Conservation (phyloP, 2,113 vertebrate species). For the Notarius lentiginosus region DNA sequence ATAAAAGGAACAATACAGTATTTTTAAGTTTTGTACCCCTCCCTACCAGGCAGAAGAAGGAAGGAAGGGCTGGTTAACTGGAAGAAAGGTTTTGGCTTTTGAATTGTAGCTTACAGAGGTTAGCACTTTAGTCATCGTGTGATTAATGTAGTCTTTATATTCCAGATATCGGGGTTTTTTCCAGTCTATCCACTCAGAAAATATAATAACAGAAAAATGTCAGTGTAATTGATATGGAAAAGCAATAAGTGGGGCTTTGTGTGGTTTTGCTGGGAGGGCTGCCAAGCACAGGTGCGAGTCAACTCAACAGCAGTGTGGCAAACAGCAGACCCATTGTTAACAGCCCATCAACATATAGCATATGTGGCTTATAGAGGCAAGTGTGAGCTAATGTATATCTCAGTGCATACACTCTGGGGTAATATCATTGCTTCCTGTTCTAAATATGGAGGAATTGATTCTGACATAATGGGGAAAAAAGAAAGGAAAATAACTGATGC, state of each 20-base stretch:
- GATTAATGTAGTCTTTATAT: neutral
- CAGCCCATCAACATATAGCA: conserved; percentile 52
- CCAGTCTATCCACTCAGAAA: neutral
- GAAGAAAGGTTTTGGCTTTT: neutral
- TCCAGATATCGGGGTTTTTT: neutral
- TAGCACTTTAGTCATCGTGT: neutral
- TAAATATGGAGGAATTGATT: conserved; percentile 1
- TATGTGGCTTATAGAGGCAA: conserved; percentile 59
- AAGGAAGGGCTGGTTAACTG: neutral
- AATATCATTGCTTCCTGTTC: conserved; percentile 45
- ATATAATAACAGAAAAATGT: conserved; percentile 31
- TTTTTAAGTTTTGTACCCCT: neutral
- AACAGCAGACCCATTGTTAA: conserved; percentile 74
- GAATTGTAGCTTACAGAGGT: neutral
- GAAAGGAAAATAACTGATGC: neutral
- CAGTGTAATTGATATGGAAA: conserved; percentile 55
- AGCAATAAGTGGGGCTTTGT: conserved; percentile 41
- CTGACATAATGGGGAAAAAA: no score
- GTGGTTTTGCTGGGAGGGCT: conserved; percentile 49
- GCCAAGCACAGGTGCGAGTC: conserved; percentile 75
- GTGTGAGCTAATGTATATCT: conserved; percentile 58
- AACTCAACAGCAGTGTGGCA: conserved; percentile 59
- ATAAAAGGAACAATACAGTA: conserved; percentile 9
- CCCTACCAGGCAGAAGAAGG: neutral
- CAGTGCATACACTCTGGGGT: conserved; percentile 37